phyloP scores from a whole-genome alignment of 2,113 vertebrate species.

The Pionites leucogaster region DNA sequence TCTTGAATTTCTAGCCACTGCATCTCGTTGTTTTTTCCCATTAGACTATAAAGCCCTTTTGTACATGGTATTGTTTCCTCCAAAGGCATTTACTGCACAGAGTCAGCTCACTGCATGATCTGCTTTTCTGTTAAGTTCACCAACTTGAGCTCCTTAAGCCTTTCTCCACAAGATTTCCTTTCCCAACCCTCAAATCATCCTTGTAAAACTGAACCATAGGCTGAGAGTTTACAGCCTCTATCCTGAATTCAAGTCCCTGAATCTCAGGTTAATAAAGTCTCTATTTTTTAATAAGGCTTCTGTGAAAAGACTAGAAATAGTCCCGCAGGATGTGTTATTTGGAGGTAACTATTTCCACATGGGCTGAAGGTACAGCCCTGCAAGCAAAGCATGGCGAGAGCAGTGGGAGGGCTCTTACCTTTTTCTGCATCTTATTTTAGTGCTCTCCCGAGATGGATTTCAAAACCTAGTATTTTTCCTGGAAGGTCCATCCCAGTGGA shows the following conservation, averaged over 20 bases:
- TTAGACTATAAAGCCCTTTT: slow-evolving; percentile 31
- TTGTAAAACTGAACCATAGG: slow-evolving; percentile 50
- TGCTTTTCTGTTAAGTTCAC: slow-evolving; percentile 24
- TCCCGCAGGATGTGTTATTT: slow-evolving; percentile 48
- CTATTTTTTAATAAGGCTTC: slow-evolving; percentile 66
- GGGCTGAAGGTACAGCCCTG: background rate
- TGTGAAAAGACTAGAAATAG: slow-evolving; percentile 53
- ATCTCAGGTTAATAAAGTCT: slow-evolving; percentile 68
- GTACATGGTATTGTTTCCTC: background rate
- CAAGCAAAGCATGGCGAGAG: background rate
- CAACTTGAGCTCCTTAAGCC: slow-evolving; percentile 39
- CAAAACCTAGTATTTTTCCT: slow-evolving; percentile 66
- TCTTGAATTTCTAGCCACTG: slow-evolving; percentile 38
- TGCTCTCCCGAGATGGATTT: slow-evolving; percentile 69
- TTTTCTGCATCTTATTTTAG: slow-evolving; percentile 67
- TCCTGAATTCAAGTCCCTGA: slow-evolving; percentile 36
- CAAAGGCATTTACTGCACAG: slow-evolving; percentile 14
- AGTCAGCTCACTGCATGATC: background rate
- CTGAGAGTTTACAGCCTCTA: slow-evolving; percentile 43
- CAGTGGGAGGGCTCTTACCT: slow-evolving; percentile 46
- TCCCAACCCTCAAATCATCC: slow-evolving; percentile 25
- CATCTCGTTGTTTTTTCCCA: background rate
- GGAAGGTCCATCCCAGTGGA: slow-evolving; percentile 61
- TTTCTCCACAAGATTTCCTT: slow-evolving; percentile 42
- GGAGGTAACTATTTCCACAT: slow-evolving; percentile 60